Percentiles rank a stretch among this genome's conserved stretches.
Conservation (phyloP, 2,797 vertebrate genomes). For the Mormyrops attenuatus region DNA sequence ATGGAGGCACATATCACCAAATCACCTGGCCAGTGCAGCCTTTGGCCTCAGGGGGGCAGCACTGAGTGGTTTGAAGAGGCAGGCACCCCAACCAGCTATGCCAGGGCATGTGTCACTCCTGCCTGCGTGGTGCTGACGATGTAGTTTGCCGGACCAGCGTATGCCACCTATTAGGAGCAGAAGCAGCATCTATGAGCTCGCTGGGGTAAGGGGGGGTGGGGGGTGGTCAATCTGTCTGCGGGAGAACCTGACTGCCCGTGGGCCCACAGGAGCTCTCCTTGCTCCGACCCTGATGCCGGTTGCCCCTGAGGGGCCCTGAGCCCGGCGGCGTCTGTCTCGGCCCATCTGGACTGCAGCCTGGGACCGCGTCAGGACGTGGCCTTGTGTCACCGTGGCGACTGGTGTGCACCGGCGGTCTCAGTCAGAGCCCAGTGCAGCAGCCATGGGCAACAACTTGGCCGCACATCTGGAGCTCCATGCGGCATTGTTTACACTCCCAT, state of each 20-base stretch:
- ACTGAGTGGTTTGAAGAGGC: slow-evolving; percentile 40
- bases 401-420: background rate
- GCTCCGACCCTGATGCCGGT: slow-evolving; percentile 12
- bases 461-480: background rate
- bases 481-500: background rate
- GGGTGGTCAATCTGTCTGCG: background rate
- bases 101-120: slow-evolving; percentile 55
- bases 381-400: background rate
- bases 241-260: background rate
- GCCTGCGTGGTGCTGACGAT: background rate
- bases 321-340: background rate
- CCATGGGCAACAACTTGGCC: background rate
- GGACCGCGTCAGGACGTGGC: background rate
- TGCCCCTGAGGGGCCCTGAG: background rate
- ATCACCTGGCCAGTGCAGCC: background rate
- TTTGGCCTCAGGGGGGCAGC: background rate
- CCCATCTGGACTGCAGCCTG: slow-evolving; percentile 16
- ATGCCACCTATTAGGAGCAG: slow-evolving; percentile 9
- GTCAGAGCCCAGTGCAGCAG: background rate
- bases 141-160: slow-evolving; percentile 40
- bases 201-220: background rate
- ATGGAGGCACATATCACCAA: background rate
- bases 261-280: slow-evolving; percentile 8
- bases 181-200: background rate
- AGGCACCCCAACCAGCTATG: slow-evolving; percentile 35